Conservation (phyloP, 2,113 vertebrate species). For the Mesitornis unicolor region DNA sequence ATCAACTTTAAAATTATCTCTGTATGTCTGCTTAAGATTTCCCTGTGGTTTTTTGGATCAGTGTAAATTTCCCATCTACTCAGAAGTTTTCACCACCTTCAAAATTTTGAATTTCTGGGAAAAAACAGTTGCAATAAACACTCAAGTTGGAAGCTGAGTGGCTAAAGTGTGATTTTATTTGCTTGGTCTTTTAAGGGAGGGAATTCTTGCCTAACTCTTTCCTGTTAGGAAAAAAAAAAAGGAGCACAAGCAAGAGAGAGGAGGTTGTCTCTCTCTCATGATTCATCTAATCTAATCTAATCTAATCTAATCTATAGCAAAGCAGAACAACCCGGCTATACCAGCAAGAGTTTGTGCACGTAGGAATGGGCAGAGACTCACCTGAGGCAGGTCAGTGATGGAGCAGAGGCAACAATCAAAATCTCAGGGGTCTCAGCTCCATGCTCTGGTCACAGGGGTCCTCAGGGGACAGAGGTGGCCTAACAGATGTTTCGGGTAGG, state of each 20-base stretch:
- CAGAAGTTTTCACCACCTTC: neutral
- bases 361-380: neutral
- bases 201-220: neutral
- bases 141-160: rapidly evolving
- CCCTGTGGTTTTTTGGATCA: neutral
- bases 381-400: rapidly evolving
- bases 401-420: neutral
- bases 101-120: neutral
- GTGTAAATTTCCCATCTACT: neutral
- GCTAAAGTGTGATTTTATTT: neutral
- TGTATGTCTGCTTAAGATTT: neutral
- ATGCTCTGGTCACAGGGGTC: no score
- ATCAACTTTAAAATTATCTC: neutral
- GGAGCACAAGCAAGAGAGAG: neutral
- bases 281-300: neutral
- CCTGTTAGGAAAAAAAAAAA: neutral
- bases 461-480: neutral
- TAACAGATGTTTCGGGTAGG: rapidly evolving
- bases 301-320: neutral
- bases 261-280: neutral
- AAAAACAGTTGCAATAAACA: neutral
- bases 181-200: neutral
- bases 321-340: neutral
- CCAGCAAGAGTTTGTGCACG: rapidly evolving
- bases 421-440: neutral